Conservation (phyloP, 2,797 vertebrate species). For the Calcarius lapponicus region DNA sequence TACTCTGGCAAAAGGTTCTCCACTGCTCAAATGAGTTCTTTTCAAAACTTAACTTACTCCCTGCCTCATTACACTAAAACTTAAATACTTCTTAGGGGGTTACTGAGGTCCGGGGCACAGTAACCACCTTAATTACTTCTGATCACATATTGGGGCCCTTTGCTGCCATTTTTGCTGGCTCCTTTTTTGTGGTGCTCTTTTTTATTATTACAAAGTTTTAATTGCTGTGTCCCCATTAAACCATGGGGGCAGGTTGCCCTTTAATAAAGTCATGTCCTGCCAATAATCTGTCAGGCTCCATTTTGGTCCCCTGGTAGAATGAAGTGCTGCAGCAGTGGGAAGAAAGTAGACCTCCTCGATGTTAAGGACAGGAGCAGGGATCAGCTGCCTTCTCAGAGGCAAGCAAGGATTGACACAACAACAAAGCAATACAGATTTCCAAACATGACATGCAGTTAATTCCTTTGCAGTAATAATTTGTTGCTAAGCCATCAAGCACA, state of each 20-base stretch:
- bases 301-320: neutral
- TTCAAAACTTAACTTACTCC: neutral
- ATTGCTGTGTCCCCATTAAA: neutral
- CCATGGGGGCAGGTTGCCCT: neutral
- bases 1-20: neutral
- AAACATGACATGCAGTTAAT: neutral
- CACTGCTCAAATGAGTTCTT: too few species aligned
- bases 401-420: neutral
- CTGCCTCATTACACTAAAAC: neutral
- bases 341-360: fast-evolving
- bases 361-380: neutral
- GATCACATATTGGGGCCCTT: neutral
- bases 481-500: neutral
- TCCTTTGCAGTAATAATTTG: neutral
- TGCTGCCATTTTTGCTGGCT: neutral
- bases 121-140: neutral
- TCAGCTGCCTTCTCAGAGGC: neutral
- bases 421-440: neutral
- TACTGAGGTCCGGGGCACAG: neutral
- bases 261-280: neutral
- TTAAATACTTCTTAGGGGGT: neutral
- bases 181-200: neutral
- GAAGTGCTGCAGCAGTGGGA: neutral
- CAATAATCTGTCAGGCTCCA: neutral
- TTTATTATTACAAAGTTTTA: neutral